These are phyloP conservation scores for Grammomys surdaster DNA, from an alignment of 2,113 vertebrate species.

Conservation along the genomic window DNA sequence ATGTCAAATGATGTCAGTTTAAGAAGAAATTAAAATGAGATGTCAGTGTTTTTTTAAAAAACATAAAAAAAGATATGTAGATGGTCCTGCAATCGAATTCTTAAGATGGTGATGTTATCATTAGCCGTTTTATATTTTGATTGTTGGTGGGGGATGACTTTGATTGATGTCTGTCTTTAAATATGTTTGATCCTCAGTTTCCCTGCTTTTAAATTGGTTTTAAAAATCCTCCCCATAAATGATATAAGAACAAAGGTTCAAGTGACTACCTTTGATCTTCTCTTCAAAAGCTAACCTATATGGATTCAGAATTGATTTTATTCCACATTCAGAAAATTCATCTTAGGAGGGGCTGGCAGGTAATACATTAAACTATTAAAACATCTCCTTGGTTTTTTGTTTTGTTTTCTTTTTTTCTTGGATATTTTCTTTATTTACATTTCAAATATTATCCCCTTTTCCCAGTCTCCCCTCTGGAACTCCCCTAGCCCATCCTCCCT, in stretches of 20 bases:
- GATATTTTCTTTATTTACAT: too few relatives aligned
- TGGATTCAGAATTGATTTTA: slow-evolving; percentile 31
- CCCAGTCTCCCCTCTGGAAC: too few relatives aligned
- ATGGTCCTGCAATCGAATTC: background rate
- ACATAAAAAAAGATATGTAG: background rate
- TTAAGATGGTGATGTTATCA: background rate
- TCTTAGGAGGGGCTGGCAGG: background rate
- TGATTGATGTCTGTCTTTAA: slow-evolving; percentile 15
- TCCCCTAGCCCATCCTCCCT: too few relatives aligned
- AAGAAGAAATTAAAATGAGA: slow-evolving; percentile 70
- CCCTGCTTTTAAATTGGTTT: background rate
- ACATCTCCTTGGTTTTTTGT: too few relatives aligned
- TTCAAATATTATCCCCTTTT: too few relatives aligned
- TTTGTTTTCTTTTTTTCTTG: too few relatives aligned
- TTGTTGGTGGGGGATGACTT: background rate
- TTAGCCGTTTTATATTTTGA: slow-evolving; percentile 7
- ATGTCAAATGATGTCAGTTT: slow-evolving; percentile 56
- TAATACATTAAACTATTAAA: background rate
- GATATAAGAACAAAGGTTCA: background rate
- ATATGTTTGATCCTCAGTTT: slow-evolving; percentile 11
- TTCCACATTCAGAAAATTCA: background rate
- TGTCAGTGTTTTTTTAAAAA: background rate
- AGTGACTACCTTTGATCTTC: background rate
- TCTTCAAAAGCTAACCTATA: slow-evolving; percentile 21
- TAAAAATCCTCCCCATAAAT: background rate